phyloP scores from a whole-genome alignment of 1,140 invertebrate species.

The Pogonomyrmex californicus region DNA sequence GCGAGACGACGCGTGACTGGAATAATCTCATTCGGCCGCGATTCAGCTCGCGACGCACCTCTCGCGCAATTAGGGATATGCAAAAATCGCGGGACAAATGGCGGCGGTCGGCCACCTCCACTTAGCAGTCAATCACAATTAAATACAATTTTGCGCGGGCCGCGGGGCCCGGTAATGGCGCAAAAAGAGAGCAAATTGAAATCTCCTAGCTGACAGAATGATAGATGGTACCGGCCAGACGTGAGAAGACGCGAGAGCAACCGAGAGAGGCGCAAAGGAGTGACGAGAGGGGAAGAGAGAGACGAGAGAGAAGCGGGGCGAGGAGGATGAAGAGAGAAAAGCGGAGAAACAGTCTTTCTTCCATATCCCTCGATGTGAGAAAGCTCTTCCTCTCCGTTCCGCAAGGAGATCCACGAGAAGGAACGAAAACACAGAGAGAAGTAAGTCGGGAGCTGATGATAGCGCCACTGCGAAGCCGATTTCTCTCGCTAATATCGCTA shows the following conservation, averaged over 20 bases:
- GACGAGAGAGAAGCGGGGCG: background rate
- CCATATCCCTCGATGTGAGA: slow-evolving; percentile 56
- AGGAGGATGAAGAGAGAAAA: slow-evolving; percentile 39
- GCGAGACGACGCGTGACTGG: slow-evolving; percentile 58
- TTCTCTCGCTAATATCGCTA: slow-evolving; percentile 70
- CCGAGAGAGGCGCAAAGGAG: slow-evolving; percentile 19
- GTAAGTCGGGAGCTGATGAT: slow-evolving; percentile 59
- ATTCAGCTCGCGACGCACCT: slow-evolving; percentile 65
- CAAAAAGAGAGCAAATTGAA: slow-evolving; percentile 87
- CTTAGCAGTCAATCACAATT: slow-evolving; percentile 87
- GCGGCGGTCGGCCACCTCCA: slow-evolving; percentile 78
- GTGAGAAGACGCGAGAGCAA: slow-evolving; percentile 70
- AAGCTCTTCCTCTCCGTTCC: slow-evolving; percentile 64
- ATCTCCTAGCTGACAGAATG: slow-evolving; percentile 86
- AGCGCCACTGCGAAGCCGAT: slow-evolving; percentile 50
- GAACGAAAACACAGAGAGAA: slow-evolving; percentile 67
- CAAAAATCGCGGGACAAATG: slow-evolving; percentile 83
- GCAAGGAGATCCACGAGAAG: slow-evolving; percentile 40
- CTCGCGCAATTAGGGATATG: slow-evolving; percentile 79
- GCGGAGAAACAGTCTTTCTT: slow-evolving; percentile 53
- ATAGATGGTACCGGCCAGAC: slow-evolving; percentile 81
- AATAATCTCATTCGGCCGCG: slow-evolving; percentile 62
- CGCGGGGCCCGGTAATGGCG: slow-evolving; percentile 79
- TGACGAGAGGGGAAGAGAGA: slow-evolving; percentile 26
- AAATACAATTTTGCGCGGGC: slow-evolving; percentile 86